phyloP scores from a whole-genome alignment of 2,888 invertebrate genomes.

The Chymomyza caudatula region DNA sequence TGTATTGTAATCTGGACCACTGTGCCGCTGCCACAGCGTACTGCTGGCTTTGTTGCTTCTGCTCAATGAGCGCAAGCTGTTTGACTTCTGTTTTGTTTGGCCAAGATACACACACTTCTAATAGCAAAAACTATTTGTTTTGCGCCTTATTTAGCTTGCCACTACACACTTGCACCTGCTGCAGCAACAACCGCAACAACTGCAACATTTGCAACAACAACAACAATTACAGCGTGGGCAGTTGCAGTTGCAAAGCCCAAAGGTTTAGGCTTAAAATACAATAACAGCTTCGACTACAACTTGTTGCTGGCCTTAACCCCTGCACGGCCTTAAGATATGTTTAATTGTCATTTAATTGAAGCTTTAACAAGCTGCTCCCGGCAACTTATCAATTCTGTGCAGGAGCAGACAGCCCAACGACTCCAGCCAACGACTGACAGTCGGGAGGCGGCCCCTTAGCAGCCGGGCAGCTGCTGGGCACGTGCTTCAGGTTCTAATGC shows the following conservation, averaged over 20 bases:
- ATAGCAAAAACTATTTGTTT: conserved; percentile 65
- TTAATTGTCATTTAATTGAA: conserved; percentile 47
- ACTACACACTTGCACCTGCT: conserved; percentile 57
- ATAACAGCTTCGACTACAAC: neutral
- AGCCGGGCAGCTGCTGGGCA: conserved; percentile 56
- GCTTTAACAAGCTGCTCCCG: conserved; percentile 12
- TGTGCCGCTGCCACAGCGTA: neutral
- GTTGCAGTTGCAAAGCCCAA: neutral
- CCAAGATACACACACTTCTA: conserved; percentile 36
- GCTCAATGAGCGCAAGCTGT: conserved; percentile 50
- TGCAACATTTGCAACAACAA: conserved; percentile 20
- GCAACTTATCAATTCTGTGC: neutral
- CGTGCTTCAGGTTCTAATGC: conserved; percentile 58
- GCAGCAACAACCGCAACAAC: conserved; percentile 15
- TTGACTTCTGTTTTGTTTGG: conserved; percentile 54
- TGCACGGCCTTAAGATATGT: conserved; percentile 19
- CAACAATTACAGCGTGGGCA: conserved; percentile 52
- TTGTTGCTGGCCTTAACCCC: neutral
- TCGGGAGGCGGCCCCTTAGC: too few relatives aligned
- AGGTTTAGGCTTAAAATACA: neutral
- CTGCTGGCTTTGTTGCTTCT: conserved; percentile 27
- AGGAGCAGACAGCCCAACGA: neutral
- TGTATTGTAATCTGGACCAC: too few relatives aligned
- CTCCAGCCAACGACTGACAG: too few relatives aligned
- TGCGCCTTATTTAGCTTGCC: conserved; percentile 63